Conservation (phyloP, 2,113 vertebrate genomes). For the Psittacus erithacus region DNA sequence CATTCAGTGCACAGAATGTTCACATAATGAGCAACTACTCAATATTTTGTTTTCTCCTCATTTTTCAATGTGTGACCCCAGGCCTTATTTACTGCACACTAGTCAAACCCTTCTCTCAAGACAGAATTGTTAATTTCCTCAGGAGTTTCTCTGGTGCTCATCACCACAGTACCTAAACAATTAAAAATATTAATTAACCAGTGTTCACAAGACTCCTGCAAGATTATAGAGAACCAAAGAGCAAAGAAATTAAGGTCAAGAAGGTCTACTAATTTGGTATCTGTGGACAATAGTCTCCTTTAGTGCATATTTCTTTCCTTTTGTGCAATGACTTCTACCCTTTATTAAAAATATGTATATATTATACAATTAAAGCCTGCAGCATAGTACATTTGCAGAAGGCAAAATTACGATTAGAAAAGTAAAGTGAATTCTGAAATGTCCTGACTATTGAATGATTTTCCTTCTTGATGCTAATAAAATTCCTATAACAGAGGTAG, state of each 20-base stretch:
- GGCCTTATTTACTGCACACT: constrained; percentile 38
- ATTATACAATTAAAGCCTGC: background rate
- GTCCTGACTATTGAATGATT: background rate
- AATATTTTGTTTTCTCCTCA: constrained; percentile 38
- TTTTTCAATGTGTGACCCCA: constrained; percentile 27
- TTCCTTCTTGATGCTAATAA: background rate
- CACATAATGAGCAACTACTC: constrained; percentile 40
- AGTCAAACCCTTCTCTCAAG: constrained; percentile 37
- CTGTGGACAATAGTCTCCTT: background rate
- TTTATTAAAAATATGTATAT: background rate
- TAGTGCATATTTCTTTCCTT: background rate
- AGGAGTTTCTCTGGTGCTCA: background rate
- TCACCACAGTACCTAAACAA: constrained; percentile 14
- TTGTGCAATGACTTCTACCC: background rate
- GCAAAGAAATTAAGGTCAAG: constrained; percentile 45
- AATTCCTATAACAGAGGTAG: background rate
- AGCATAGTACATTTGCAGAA: background rate
- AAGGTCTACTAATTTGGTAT: constrained; percentile 8
- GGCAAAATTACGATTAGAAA: background rate
- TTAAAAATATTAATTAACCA: constrained; percentile 64
- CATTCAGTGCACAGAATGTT: background rate
- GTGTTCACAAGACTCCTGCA: background rate
- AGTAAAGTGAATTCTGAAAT: background rate
- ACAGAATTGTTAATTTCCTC: constrained; percentile 42
- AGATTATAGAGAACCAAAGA: background rate